Percentiles rank a stretch among this genome's conserved stretches.
Evolutionary conservation across 2,888 invertebrate species (phyloP).

Genomic region (Coenonympha arcania): DNA sequence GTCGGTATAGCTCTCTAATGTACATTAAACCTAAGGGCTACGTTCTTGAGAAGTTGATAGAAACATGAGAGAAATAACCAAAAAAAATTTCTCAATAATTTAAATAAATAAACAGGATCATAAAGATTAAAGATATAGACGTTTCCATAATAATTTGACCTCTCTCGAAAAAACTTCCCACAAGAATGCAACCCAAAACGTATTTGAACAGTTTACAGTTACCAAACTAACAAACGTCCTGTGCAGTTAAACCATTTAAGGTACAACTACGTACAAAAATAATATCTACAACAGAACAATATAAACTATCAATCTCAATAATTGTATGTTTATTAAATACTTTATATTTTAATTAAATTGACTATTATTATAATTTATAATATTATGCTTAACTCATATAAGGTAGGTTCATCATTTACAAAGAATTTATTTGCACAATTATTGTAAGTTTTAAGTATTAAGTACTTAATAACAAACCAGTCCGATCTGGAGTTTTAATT

Average conservation of each 20-base stretch:
- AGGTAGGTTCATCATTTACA: slow-evolving; percentile 9
- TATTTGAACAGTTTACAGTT: background rate
- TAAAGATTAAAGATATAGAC: too few species aligned
- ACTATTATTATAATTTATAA: slow-evolving; percentile 52
- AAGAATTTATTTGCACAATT: background rate
- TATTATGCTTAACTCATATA: slow-evolving; percentile 50
- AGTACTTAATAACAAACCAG: too few species aligned
- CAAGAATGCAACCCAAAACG: background rate
- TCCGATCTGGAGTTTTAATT: too few species aligned
- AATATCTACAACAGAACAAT: slow-evolving; percentile 42
- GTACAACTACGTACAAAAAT: slow-evolving; percentile 41
- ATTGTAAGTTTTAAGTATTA: background rate
- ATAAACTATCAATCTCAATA: slow-evolving; percentile 56
- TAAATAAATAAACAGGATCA: too few species aligned
- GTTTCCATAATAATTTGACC: too few species aligned
- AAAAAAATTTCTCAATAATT: too few species aligned
- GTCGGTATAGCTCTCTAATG: too few species aligned
- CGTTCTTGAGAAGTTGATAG: too few species aligned
- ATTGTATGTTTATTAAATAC: slow-evolving; percentile 37
- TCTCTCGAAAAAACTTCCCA: too few species aligned
- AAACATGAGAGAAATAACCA: too few species aligned
- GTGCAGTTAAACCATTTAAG: slow-evolving; percentile 24
- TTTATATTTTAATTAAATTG: slow-evolving; percentile 47
- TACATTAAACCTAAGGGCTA: too few species aligned
- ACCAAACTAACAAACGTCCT: background rate